These are phyloP conservation scores for Gnathonemus echidnorhynchus DNA, from an alignment of 2,113 vertebrate genomes.

Conservation along the genomic window DNA sequence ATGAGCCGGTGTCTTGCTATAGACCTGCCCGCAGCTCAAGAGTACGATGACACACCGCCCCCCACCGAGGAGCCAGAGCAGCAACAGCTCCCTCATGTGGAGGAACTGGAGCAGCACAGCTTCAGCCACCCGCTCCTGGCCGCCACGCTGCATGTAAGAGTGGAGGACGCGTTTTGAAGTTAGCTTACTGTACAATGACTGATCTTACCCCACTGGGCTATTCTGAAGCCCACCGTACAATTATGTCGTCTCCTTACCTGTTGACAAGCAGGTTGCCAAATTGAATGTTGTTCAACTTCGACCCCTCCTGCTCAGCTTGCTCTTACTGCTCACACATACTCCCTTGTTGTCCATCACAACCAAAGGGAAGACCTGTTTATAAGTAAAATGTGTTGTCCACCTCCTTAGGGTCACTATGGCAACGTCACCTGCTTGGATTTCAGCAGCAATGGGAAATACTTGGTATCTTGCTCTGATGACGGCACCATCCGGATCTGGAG, in stretches of 20 bases:
- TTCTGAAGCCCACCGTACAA: neutral
- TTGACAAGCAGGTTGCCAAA: neutral
- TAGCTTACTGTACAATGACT: neutral
- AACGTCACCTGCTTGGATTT: slow-evolving; percentile 83
- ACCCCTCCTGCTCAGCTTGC: neutral
- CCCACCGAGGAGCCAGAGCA: slow-evolving; percentile 59
- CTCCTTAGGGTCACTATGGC: slow-evolving; percentile 72
- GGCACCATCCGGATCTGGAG: slow-evolving; percentile 89
- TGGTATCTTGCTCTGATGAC: slow-evolving; percentile 84
- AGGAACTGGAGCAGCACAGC: slow-evolving; percentile 69
- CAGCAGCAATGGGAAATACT: slow-evolving; percentile 89
- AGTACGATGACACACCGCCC: slow-evolving; percentile 41
- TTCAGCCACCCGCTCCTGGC: slow-evolving; percentile 78
- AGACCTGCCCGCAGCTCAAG: slow-evolving; percentile 41
- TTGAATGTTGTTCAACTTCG: neutral
- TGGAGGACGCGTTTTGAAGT: neutral
- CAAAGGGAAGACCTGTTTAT: neutral
- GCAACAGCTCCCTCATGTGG: slow-evolving; percentile 65
- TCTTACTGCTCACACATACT: neutral
- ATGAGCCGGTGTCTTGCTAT: neutral
- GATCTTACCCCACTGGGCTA: too few relatives aligned
- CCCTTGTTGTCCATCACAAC: neutral
- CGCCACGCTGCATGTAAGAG: slow-evolving; percentile 74
- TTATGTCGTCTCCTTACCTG: neutral
- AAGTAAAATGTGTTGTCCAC: neutral